Evolutionary conservation across 2,797 vertebrate genomes (phyloP).

Genomic region (Molossus molossus): DNA sequence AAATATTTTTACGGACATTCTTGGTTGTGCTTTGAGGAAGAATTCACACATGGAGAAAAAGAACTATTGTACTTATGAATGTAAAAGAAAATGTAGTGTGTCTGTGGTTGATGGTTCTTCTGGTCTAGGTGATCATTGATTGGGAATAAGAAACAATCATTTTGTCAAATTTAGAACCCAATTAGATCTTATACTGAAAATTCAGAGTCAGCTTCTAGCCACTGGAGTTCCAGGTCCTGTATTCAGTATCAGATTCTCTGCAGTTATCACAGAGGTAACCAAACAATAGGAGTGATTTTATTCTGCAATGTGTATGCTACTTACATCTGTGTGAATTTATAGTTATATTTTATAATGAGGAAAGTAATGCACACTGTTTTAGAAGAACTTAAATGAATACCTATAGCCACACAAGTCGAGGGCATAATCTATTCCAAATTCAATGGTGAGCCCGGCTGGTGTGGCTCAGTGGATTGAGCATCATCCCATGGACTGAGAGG

Average conservation of each 20-base stretch:
- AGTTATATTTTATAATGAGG: not conserved
- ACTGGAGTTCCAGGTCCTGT: constrained; percentile 54
- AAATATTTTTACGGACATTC: constrained; percentile 46
- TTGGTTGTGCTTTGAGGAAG: not conserved
- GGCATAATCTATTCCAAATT: not conserved
- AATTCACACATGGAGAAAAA: constrained; percentile 45
- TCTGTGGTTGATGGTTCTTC: not conserved
- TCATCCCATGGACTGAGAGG: no score
- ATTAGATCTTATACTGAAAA: constrained; percentile 43
- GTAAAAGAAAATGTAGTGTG: not conserved
- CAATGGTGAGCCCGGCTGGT: not conserved
- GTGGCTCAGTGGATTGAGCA: no score
- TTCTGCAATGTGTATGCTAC: not conserved
- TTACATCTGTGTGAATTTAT: constrained; percentile 3
- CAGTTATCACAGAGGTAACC: constrained; percentile 25
- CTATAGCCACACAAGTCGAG: not conserved
- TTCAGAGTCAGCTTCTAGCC: constrained; percentile 53
- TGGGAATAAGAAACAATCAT: constrained; percentile 5
- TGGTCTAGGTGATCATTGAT: constrained; percentile 46
- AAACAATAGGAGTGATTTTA: not conserved
- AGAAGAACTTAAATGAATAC: constrained; percentile 6
- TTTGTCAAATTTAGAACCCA: constrained; percentile 54
- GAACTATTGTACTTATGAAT: not conserved
- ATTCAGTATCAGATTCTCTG: constrained; percentile 39
- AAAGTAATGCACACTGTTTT: not conserved